These are phyloP conservation scores for Crocodylus rhombifer DNA, from an alignment of 2,797 vertebrate genomes.

Conservation along the genomic window DNA sequence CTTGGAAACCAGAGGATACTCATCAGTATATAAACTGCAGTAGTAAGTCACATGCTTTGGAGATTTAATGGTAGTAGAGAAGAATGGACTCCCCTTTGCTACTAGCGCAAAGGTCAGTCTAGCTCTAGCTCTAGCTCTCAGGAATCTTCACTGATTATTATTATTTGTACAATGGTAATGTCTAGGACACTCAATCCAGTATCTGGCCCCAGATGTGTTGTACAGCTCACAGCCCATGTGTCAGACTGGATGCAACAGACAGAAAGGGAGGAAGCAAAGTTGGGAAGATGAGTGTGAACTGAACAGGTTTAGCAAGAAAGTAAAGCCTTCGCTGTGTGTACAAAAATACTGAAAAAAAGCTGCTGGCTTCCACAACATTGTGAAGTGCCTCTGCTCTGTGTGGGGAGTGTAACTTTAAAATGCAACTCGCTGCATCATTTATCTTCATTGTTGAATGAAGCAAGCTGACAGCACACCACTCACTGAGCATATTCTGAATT, in stretches of 20 bases:
- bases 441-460: neutral
- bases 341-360: no score
- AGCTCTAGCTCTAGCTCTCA: neutral
- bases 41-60: neutral
- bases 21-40: neutral
- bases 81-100: neutral
- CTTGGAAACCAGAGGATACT: neutral
- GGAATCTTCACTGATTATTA: neutral
- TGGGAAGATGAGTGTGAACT: neutral
- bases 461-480: neutral
- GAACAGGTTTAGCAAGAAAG: neutral
- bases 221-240: rapidly evolving
- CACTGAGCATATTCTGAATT: neutral
- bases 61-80: neutral
- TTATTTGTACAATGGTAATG: neutral
- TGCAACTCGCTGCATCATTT: no score
- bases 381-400: neutral
- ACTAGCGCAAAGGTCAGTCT: neutral
- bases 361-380: neutral
- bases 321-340: neutral
- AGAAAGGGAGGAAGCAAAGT: neutral
- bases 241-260: neutral
- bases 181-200: neutral
- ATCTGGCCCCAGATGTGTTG: neutral
- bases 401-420: no score